Conservation (phyloP, 2,888 invertebrate genomes). For the Biston stratarius region DNA sequence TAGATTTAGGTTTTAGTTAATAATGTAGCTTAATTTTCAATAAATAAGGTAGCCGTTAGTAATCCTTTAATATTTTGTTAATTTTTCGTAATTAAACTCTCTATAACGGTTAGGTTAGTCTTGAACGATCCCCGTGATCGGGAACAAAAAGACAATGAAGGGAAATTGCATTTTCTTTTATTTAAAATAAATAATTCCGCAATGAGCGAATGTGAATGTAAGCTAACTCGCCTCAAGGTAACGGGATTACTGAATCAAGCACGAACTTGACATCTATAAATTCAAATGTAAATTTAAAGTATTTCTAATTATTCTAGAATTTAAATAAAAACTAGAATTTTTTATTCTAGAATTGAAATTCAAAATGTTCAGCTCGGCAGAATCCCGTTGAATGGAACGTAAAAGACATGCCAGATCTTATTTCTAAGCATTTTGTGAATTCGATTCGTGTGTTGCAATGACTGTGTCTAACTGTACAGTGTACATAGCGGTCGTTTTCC, state of each 20-base stretch:
- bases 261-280: neutral
- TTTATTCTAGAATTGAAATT: conserved; percentile 50
- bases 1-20: conserved; percentile 84
- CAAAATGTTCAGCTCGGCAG: conserved; percentile 18
- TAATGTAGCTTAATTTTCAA: conserved; percentile 81
- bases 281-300: conserved; percentile 43
- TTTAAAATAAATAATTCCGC: conserved; percentile 43
- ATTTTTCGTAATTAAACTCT: conserved; percentile 75
- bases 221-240: conserved; percentile 9
- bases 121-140: conserved; percentile 75
- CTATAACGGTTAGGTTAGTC: conserved; percentile 79
- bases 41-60: conserved; percentile 82
- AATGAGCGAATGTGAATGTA: conserved; percentile 41
- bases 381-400: conserved; percentile 51
- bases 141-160: conserved; percentile 84
- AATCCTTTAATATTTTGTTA: conserved; percentile 84
- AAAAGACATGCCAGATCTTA: conserved; percentile 77
- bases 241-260: neutral
- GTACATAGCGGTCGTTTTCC: conserved; percentile 34
- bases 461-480: conserved; percentile 51
- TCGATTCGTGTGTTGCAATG: conserved; percentile 75
- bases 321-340: neutral
- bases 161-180: conserved; percentile 74
- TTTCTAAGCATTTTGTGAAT: conserved; percentile 71
- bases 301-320: conserved; percentile 12